A percentile compares a stretch with the other conserved stretches of the same genome.
Evolutionary conservation across 2,797 vertebrate genomes (phyloP).

Genomic region (Peromyscus attwateri): DNA sequence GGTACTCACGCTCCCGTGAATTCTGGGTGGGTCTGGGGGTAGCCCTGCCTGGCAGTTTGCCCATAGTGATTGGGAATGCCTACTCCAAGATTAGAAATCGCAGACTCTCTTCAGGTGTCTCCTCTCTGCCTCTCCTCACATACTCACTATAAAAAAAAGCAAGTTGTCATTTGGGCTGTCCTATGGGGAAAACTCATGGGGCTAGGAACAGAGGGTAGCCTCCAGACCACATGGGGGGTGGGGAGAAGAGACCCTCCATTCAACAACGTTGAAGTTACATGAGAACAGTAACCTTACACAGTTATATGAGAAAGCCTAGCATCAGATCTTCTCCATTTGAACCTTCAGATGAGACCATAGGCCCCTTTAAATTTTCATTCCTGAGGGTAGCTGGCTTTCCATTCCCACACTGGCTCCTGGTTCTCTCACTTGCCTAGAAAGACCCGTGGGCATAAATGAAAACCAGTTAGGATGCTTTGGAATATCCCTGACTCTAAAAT

Average conservation of each 20-base stretch:
- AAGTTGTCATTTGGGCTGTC: background rate
- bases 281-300: background rate
- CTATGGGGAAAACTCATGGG: background rate
- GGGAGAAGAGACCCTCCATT: background rate
- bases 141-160: background rate
- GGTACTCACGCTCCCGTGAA: rapidly evolving
- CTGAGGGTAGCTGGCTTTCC: background rate
- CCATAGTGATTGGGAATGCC: background rate
- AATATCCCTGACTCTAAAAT: background rate
- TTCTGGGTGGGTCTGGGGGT: background rate
- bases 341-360: background rate
- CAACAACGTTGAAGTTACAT: background rate
- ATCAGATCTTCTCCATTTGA: background rate
- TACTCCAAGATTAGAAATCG: background rate
- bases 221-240: background rate
- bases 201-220: background rate
- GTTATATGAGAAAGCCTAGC: background rate
- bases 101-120: background rate
- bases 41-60: background rate
- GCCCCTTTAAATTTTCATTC: background rate
- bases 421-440: background rate
- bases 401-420: background rate
- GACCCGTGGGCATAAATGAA: background rate
- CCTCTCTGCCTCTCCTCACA: background rate
- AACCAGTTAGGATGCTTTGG: background rate